phyloP scores from a whole-genome alignment of 2,888 invertebrate species.

The Hyposoter didymator region DNA sequence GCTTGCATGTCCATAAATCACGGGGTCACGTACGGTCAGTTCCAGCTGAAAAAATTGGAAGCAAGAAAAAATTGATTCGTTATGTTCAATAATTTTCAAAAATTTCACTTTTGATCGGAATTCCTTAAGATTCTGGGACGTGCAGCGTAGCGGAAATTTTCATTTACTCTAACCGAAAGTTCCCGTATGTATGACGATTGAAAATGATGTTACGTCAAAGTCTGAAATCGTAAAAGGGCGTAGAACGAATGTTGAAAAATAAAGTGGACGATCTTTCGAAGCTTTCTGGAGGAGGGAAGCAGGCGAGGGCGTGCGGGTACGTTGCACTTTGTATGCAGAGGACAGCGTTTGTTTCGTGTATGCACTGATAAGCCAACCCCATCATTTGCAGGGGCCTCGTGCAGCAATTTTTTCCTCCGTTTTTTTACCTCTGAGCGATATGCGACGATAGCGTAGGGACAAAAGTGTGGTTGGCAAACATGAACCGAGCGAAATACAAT shows the following conservation, averaged over 20 bases:
- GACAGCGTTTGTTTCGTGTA: constrained; percentile 48
- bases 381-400: constrained; percentile 48
- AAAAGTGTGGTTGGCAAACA: constrained; percentile 50
- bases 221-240: neutral
- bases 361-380: constrained; percentile 62
- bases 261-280: constrained; percentile 6
- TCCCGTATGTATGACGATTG: neutral
- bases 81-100: neutral
- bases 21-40: neutral
- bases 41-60: neutral
- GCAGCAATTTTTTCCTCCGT: constrained; percentile 25
- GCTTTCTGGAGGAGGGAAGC: constrained; percentile 3
- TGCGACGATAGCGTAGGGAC: constrained; percentile 58
- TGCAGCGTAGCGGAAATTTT: neutral
- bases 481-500: constrained; percentile 42
- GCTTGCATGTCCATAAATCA: constrained; percentile 19
- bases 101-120: neutral
- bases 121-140: neutral
- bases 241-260: neutral
- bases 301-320: neutral
- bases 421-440: constrained; percentile 49
- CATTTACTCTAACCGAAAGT: neutral
- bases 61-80: neutral
- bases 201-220: neutral
- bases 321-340: constrained; percentile 53